Evolutionary conservation across 1,140 invertebrate species (phyloP), one percentile per base, ranked within the genome.

Genomic region (Paraescarpia echinospica): DNA sequence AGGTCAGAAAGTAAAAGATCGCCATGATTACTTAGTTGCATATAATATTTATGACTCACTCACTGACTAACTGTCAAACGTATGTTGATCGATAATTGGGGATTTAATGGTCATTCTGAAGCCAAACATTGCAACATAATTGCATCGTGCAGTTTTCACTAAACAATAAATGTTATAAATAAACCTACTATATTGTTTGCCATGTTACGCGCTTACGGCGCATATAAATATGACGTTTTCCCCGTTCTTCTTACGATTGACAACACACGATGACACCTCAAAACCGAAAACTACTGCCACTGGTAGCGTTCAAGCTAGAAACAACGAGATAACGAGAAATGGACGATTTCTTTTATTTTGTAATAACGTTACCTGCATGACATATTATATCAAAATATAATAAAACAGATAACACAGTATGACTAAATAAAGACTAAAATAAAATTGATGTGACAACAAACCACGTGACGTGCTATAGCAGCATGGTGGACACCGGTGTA

Each of bases 231-330:
- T 14, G 59, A 77, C 59, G 59, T 77, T 77, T 18, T 77, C 22
- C 27, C 59, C 59, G 59, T 77, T 77, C 1, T 77, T 77, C 59
- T 77, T 77, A 77, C 22, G 59, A 77, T 77, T 77, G 59, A 77
- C 59, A 77, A 77, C 59, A 77, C 59, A 77, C 59, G 59, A 77
- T 77, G 59, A 77, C 59, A 77, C 59, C 59, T 77, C 59, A 77
- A 77, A n/a, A n/a, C n/a, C n/a, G n/a, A n/a, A 41, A 77, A 77
- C 59, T 31, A 77, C 59, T 77, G 59, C 59, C 59, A 77, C 59
- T 27, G 59, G 59, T 77, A 77, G 59, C 59, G 22, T 77, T 77
- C 59, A 77, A 77, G 59, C 59, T 77, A 77, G 59, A 77, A 77
- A 77, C 59, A 77, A 77, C 59, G 59, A 77, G 22, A 77, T 27